Evolutionary conservation across 2,888 invertebrate species (phyloP).

Genomic region (Villa cingulata): DNA sequence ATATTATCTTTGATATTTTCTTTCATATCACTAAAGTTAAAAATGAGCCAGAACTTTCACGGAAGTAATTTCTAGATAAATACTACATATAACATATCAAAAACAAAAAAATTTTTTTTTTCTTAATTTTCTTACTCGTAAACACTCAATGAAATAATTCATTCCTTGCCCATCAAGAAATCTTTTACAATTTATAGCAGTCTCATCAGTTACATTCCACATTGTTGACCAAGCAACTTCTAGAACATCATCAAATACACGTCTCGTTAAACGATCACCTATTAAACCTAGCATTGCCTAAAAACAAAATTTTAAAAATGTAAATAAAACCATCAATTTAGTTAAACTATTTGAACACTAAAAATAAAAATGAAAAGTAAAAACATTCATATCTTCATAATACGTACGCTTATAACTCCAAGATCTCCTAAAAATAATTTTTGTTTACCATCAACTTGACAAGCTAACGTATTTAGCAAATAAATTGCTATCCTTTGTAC

Average conservation of each 20-base stretch:
- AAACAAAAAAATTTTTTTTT: not conserved
- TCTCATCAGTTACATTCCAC: slow-evolving; percentile 98
- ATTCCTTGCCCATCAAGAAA: slow-evolving; percentile 83
- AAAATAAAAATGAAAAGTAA: not conserved
- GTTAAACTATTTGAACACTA: too few relatives aligned
- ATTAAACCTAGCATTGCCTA: slow-evolving; percentile 83
- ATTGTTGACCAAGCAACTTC: slow-evolving; percentile 99
- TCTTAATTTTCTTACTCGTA: slow-evolving; percentile 49
- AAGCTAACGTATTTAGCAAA: slow-evolving; percentile 86
- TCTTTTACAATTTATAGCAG: slow-evolving; percentile 81
- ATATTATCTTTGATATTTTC: too few relatives aligned
- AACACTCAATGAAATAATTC: slow-evolving; percentile 77
- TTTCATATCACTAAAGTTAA: too few relatives aligned
- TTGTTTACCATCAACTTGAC: slow-evolving; percentile 88
- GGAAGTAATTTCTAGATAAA: too few relatives aligned
- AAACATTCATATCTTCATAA: not conserved
- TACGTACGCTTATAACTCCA: slow-evolving; percentile 67
- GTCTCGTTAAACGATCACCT: slow-evolving; percentile 58
- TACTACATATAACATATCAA: too few relatives aligned
- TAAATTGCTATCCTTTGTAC: slow-evolving; percentile 91
- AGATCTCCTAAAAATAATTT: slow-evolving; percentile 82
- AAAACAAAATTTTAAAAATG: slow-evolving; percentile 23
- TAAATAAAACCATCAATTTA: too few relatives aligned
- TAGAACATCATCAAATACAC: slow-evolving; percentile 84
- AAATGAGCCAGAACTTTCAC: too few relatives aligned